Percentiles rank a stretch among this genome's conserved stretches.
Conservation (phyloP, 2,888 invertebrate genomes). For the Dendrolimus houi region DNA sequence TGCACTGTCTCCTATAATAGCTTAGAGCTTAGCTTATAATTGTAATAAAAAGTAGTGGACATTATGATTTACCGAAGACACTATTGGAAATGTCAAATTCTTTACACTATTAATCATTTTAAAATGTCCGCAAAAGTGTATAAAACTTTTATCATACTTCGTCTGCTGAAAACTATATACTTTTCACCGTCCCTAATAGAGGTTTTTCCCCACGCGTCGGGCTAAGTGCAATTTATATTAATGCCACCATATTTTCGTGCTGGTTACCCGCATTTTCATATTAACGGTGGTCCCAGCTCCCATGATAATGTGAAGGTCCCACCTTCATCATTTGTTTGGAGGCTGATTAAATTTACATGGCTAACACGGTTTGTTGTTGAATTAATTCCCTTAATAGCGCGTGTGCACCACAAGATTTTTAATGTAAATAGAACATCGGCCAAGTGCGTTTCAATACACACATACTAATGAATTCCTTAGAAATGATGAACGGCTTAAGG, state of each 20-base stretch:
- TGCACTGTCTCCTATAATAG: too few species aligned
- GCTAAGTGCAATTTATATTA: conserved; percentile 70
- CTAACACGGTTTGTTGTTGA: conserved; percentile 45
- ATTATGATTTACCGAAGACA: too few species aligned
- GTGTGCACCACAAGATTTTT: conserved; percentile 23
- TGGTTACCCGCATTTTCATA: conserved; percentile 69
- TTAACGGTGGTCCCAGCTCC: conserved; percentile 54
- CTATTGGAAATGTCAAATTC: too few species aligned
- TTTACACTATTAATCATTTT: too few species aligned
- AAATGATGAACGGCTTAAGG: too few species aligned
- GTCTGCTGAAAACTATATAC: conserved; percentile 3
- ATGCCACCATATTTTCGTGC: conserved; percentile 66
- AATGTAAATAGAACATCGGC: neutral
- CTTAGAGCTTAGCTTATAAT: too few species aligned
- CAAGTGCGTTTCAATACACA: too few species aligned
- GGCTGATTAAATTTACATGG: conserved; percentile 68
- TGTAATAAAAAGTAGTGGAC: too few species aligned
- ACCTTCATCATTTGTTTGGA: conserved; percentile 68
- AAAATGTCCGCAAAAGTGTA: too few species aligned
- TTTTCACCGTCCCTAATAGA: conserved; percentile 33
- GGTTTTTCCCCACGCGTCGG: conserved; percentile 46
- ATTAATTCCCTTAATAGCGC: conserved; percentile 44
- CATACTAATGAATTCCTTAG: too few species aligned
- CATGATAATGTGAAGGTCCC: conserved; percentile 56
- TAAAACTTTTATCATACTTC: too few species aligned